A percentile compares a stretch with the other conserved stretches of the same genome.
Evolutionary conservation across 2,888 invertebrate genomes (phyloP).

Genomic region (Coleophora deauratella): DNA sequence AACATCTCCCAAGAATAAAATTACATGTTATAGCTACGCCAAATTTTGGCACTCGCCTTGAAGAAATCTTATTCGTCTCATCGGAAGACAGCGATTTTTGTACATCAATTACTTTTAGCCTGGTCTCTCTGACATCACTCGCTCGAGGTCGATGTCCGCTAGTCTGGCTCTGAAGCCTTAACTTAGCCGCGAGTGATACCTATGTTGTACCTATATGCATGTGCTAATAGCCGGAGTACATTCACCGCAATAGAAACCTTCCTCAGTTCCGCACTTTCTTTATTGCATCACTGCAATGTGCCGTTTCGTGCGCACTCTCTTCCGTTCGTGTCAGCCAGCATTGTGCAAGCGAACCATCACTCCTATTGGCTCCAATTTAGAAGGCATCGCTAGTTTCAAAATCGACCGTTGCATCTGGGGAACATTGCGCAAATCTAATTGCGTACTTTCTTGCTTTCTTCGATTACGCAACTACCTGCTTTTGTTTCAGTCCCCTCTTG

Average conservation of each 20-base stretch:
- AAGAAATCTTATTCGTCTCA: too few relatives aligned
- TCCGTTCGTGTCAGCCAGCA: constrained; percentile 39
- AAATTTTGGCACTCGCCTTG: too few relatives aligned
- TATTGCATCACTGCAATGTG: constrained; percentile 64
- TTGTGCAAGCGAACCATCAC: constrained; percentile 51
- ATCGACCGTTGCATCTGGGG: constrained; percentile 34
- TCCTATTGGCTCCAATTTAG: constrained; percentile 37
- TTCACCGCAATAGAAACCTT: constrained; percentile 71
- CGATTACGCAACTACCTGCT: constrained; percentile 35
- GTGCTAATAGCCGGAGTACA: constrained; percentile 62
- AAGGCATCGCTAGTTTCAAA: constrained; percentile 37
- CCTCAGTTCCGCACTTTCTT: constrained; percentile 73
- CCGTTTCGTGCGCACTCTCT: constrained; percentile 65
- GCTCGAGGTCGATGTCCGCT: constrained; percentile 48
- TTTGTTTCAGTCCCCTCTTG: constrained; percentile 47
- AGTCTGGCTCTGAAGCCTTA: constrained; percentile 26
- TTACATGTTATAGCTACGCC: too few relatives aligned
- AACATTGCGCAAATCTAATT: constrained; percentile 26
- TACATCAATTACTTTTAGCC: too few relatives aligned
- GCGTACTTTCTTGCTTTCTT: constrained; percentile 44
- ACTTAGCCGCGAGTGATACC: constrained; percentile 50
- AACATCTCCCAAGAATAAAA: not conserved
- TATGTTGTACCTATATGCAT: too few relatives aligned
- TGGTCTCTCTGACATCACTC: constrained; percentile 43
- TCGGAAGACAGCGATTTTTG: too few relatives aligned